A percentile compares a stretch with the other conserved stretches of the same genome.
Evolutionary conservation across 1,140 invertebrate genomes (phyloP).

Genomic region (Brachionus calyciflorus): DNA sequence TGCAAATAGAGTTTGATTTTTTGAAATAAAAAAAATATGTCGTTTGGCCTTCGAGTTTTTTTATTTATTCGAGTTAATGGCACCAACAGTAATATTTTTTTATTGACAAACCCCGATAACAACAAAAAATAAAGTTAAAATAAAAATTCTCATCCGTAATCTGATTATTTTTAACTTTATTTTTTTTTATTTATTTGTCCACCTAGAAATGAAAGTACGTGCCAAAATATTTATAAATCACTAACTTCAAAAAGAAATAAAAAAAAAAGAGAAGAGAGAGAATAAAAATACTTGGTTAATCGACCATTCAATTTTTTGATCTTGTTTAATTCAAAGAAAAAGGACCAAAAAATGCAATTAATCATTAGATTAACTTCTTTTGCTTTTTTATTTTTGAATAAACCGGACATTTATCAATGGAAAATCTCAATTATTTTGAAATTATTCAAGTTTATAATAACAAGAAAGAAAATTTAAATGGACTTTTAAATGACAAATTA

Average conservation of each 20-base stretch:
- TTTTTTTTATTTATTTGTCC: too few species aligned
- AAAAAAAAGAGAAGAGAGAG: too few species aligned
- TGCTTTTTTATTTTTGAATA: neutral
- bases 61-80: constrained; percentile 23
- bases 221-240: constrained; percentile 42
- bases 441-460: constrained; percentile 17
- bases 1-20: too few species aligned
- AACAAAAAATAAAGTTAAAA: too few species aligned
- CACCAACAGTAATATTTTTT: constrained; percentile 19
- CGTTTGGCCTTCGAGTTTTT: constrained; percentile 8
- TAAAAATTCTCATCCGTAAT: constrained; percentile 12
- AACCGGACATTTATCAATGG: constrained; percentile 23
- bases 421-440: constrained; percentile 23
- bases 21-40: constrained; percentile 10
- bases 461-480: too few species aligned
- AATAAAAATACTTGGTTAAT: constrained; percentile 38
- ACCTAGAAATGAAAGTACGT: constrained; percentile 13
- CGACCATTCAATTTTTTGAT: constrained; percentile 11
- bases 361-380: too few species aligned
- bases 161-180: too few species aligned
- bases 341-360: too few species aligned
- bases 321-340: neutral
- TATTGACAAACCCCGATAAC: neutral
- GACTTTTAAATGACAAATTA: constrained; percentile 20
- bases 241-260: too few species aligned